Base-by-base conservation (phyloP, 2,113 vertebrate genomes). In the Colaptes auratus region DNA sequence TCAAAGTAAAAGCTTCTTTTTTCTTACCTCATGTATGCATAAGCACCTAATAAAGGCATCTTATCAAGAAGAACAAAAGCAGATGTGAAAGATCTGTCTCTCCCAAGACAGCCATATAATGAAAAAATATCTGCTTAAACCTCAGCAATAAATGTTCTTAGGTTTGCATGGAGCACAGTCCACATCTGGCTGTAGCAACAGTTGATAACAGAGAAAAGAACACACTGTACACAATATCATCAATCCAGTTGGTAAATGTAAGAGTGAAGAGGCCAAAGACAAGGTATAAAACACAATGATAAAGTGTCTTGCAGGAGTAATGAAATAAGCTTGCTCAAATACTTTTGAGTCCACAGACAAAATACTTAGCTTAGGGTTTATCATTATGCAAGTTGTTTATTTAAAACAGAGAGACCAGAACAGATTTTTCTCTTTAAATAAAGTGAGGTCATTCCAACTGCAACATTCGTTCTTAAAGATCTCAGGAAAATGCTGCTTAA, bases 11-110 rank as follows among this genome's bases (percentile, higher is more conserved):
- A 91, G 27, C 64, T 71, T 20, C 48, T 88, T 91, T 80, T 92
- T 69, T 24, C 87, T 74, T 86, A 82, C 82, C 67, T 71, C 39
- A 7, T 10, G 7, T 33, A 33, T 78, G 39, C 63, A 69, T 24
- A 27, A 91, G 63, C 61, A 88, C 59, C 84, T 60, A 76, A 61
- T 69, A 17, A 92, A 94, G 69, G 33, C 61, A 66, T 39, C 71
- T 33, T 72, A 63, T 18, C 91, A 70, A 55, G 55, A 63, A 76
- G 59, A 87, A 72, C 70, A 61, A 39, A 71, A 87, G 91, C 85
- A 95, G 84, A 64, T 85, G 89, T 69, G 59, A 72, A 73, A 90
- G 67, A 89, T 59, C 74, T 73, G 71, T 50, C 65, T 53, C 84
- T 90, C 74, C 59, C 88, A 50, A 52, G 24, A 55, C 55, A 89